Conservation (phyloP, 2,797 vertebrate genomes). For the Fringilla coelebs region DNA sequence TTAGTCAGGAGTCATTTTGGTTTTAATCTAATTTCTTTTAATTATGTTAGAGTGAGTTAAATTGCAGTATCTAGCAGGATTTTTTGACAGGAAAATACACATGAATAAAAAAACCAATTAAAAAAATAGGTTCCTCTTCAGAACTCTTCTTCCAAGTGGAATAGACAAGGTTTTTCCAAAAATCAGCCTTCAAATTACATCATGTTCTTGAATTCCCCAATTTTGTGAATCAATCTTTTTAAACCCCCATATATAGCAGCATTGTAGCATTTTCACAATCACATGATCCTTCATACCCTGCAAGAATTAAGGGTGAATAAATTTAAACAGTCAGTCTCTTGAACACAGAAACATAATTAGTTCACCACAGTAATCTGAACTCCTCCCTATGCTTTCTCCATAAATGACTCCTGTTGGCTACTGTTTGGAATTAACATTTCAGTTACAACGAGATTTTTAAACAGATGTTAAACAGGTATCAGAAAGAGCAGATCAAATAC, state of each 20-base stretch:
- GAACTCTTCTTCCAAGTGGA: neutral
- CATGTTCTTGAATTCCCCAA: accelerated
- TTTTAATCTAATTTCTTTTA: neutral
- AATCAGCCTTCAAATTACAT: neutral
- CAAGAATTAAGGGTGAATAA: neutral
- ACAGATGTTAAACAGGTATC: neutral
- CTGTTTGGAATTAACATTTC: neutral
- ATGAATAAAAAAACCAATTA: accelerated
- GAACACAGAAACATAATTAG: neutral
- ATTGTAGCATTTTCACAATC: neutral
- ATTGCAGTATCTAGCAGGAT: neutral
- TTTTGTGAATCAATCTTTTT: neutral
- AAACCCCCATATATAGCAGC: neutral
- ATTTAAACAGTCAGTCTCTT: neutral
- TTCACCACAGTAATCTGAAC: neutral
- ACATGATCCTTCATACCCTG: neutral
- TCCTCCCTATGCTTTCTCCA: neutral
- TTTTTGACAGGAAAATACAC: neutral
- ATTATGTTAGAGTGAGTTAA: neutral
- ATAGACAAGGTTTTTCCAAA: neutral
- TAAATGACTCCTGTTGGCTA: neutral
- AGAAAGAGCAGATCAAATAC: neutral
- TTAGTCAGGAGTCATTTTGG: neutral
- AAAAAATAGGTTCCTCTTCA: neutral
- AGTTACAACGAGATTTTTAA: neutral